Percentiles rank a stretch among this genome's conserved stretches.
phyloP scores from a whole-genome alignment of 1,140 invertebrate genomes.

The Mesaphorura yosii region DNA sequence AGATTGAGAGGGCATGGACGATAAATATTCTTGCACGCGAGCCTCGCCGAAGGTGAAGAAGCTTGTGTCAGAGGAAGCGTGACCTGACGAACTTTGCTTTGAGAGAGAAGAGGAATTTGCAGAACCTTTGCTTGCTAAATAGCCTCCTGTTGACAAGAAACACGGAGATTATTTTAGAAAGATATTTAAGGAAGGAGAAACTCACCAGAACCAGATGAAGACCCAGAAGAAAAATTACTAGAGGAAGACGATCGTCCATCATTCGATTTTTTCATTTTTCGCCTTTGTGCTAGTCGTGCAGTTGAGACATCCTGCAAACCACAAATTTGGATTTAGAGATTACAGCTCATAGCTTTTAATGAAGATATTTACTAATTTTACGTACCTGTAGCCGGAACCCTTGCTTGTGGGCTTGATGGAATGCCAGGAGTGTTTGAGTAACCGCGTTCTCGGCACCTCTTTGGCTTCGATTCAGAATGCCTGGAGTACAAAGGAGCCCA shows the following conservation, averaged over 20 bases:
- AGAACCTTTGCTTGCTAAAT: conserved; percentile 18
- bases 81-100: conserved; percentile 36
- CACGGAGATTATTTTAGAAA: not conserved
- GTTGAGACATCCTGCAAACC: conserved; percentile 46
- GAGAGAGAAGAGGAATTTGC: conserved; percentile 34
- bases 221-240: conserved; percentile 40
- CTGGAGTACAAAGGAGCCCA: conserved; percentile 30
- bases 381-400: conserved; percentile 55
- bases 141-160: not conserved
- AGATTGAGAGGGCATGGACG: conserved; percentile 23
- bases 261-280: conserved; percentile 51
- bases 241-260: conserved; percentile 39
- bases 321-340: conserved; percentile 5
- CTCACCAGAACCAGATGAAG: conserved; percentile 33
- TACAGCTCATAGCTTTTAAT: not conserved
- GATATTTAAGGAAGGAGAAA: not conserved
- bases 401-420: conserved; percentile 54
- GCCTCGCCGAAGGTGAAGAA: conserved; percentile 46
- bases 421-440: conserved; percentile 49
- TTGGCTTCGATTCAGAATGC: conserved; percentile 30
- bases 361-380: conserved; percentile 20
- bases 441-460: conserved; percentile 30
- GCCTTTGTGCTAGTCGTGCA: conserved; percentile 56
- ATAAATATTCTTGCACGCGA: conserved; percentile 39
- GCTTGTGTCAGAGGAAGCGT: conserved; percentile 34